Evolutionary conservation across 2,797 vertebrate species (phyloP).

Genomic region (Aldrovandia affinis): DNA sequence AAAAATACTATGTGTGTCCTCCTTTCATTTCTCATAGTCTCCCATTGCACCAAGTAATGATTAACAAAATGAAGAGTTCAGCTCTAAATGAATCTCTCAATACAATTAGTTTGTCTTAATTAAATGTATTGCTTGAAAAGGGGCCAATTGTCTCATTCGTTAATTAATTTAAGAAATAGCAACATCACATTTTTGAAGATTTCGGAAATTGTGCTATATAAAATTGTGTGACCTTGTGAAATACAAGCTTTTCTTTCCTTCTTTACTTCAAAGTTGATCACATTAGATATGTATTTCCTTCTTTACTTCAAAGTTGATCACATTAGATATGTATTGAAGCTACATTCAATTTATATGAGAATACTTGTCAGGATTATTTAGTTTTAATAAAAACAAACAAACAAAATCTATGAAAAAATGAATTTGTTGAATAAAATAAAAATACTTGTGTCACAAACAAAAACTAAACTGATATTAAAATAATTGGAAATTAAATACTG

Average conservation of each 20-base stretch:
- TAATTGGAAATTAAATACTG: too few relatives aligned
- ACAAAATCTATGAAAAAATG: too few relatives aligned
- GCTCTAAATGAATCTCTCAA: background rate
- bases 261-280: background rate
- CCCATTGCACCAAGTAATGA: slow-evolving; percentile 5
- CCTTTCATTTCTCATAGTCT: background rate
- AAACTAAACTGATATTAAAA: too few relatives aligned
- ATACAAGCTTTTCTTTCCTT: background rate
- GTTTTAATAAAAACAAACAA: too few relatives aligned
- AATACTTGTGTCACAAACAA: too few relatives aligned
- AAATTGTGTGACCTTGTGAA: too few relatives aligned
- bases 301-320: background rate
- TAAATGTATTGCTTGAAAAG: background rate
- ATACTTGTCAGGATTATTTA: background rate
- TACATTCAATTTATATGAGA: background rate
- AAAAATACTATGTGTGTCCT: background rate
- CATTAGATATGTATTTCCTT: background rate
- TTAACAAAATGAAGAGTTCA: background rate
- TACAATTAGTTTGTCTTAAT: background rate
- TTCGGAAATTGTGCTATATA: background rate
- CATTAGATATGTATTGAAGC: background rate
- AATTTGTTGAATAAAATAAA: too few relatives aligned
- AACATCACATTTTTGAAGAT: background rate
- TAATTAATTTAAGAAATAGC: background rate
- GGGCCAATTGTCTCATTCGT: background rate